Evolutionary conservation across 2,113 vertebrate genomes (phyloP).

Genomic region (Lucifuga dentata): DNA sequence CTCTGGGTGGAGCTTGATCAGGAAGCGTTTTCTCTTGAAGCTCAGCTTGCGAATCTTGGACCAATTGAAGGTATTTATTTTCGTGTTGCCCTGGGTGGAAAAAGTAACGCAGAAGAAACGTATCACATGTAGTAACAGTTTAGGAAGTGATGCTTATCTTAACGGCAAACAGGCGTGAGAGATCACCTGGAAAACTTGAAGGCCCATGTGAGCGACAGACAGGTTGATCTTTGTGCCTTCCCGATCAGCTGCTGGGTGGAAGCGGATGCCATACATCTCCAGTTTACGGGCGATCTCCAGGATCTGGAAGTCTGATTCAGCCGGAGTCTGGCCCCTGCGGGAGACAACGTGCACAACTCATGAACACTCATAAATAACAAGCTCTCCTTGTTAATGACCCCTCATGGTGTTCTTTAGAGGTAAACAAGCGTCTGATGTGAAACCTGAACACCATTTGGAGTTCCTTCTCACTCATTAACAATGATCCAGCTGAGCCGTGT

Average conservation of each 20-base stretch:
- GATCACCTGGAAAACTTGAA: conserved; percentile 96
- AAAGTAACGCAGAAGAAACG: not conserved
- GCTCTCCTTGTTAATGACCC: not conserved
- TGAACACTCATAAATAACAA: not conserved
- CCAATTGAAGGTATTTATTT: conserved; percentile 99
- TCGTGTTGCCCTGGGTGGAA: conserved; percentile 89
- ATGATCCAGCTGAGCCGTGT: no score
- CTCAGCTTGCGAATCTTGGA: conserved; percentile 98
- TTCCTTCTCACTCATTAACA: no score
- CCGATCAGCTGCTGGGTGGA: conserved; percentile 91
- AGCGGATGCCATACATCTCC: conserved; percentile 96
- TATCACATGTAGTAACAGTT: not conserved
- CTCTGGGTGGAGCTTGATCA: conserved; percentile 96
- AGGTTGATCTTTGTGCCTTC: conserved; percentile 96
- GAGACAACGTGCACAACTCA: not conserved
- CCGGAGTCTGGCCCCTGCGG: conserved; percentile 92
- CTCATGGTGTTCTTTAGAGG: no score
- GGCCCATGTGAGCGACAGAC: conserved; percentile 93
- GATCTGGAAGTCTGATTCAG: conserved; percentile 97
- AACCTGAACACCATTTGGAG: no score
- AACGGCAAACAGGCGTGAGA: not conserved
- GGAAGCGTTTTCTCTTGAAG: conserved; percentile 96
- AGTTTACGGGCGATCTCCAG: conserved; percentile 95
- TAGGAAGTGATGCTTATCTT: not conserved
- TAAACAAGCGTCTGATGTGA: no score